Conservation (phyloP, 2,888 invertebrate species). For the Lasioglossum calceatum region DNA sequence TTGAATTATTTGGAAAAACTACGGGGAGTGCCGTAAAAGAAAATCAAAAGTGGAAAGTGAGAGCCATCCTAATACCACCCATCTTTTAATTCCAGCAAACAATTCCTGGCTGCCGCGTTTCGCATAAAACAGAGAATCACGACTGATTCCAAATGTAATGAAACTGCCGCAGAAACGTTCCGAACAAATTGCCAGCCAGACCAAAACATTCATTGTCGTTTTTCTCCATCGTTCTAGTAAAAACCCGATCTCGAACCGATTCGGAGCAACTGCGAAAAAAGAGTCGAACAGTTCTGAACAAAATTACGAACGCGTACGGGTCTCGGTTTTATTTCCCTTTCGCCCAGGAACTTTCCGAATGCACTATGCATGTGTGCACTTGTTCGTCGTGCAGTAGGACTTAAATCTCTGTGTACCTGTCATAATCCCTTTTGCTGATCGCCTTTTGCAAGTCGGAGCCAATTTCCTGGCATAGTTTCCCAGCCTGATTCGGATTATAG, state of each 20-base stretch:
- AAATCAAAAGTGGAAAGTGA: too few relatives aligned
- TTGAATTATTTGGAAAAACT: too few relatives aligned
- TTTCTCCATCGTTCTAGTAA: background rate
- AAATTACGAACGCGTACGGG: background rate
- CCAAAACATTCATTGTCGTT: background rate
- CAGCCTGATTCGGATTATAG: slow-evolving; percentile 54
- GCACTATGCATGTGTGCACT: background rate
- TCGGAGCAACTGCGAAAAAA: background rate
- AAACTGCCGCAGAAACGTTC: background rate
- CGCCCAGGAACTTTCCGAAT: background rate
- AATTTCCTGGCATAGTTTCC: slow-evolving; percentile 65
- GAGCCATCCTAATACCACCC: too few relatives aligned
- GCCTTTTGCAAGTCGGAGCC: slow-evolving; percentile 58
- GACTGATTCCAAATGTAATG: background rate
- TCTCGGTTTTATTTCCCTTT: background rate
- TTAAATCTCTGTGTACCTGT: slow-evolving; percentile 55
- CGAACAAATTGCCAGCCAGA: background rate
- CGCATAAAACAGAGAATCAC: background rate
- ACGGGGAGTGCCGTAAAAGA: too few relatives aligned
- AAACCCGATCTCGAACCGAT: background rate
- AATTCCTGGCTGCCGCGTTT: background rate
- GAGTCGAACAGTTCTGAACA: background rate
- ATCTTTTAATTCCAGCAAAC: too few relatives aligned
- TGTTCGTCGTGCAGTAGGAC: background rate
- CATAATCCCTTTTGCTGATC: slow-evolving; percentile 65